phyloP scores from a whole-genome alignment of 2,113 vertebrate species.

The Coreoperca whiteheadi region DNA sequence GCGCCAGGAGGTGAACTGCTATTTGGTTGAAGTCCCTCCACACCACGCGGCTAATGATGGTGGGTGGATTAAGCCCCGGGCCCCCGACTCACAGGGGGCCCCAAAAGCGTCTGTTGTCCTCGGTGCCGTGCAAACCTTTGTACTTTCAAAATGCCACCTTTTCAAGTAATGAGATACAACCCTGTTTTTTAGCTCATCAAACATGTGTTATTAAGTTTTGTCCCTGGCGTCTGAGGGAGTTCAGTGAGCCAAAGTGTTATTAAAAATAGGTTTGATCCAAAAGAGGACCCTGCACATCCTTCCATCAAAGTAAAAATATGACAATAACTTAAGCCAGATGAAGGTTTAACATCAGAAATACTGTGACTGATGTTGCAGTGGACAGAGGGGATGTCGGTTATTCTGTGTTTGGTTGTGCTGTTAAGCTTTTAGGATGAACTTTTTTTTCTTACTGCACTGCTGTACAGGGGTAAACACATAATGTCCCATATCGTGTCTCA shows the following conservation, averaged over 20 bases:
- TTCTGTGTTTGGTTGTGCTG: background rate
- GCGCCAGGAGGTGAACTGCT: conserved; percentile 3
- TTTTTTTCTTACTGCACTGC: background rate
- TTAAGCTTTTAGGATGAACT: background rate
- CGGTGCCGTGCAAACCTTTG: conserved; percentile 18
- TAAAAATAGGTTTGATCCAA: conserved; percentile 28
- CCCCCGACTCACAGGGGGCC: conserved; percentile 15
- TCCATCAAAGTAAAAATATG: conserved; percentile 5
- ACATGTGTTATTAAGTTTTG: conserved; percentile 17
- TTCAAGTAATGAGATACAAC: conserved; percentile 30
- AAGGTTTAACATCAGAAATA: conserved; percentile 1
- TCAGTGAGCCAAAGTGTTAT: conserved; percentile 32
- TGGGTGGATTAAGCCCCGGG: conserved; percentile 33
- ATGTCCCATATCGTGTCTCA: background rate
- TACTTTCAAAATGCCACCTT: conserved; percentile 37
- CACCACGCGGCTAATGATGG: conserved; percentile 9
- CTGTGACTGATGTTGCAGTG: background rate
- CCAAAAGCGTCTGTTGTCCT: conserved; percentile 10
- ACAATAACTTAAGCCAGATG: conserved; percentile 11
- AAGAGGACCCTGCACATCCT: background rate
- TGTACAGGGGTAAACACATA: background rate
- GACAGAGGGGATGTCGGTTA: background rate
- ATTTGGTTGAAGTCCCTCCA: conserved; percentile 19
- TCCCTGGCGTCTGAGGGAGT: conserved; percentile 6
- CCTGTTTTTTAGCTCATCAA: conserved; percentile 32